Conservation (phyloP, 2,113 vertebrate genomes). For the Lamprologus callipterus region DNA sequence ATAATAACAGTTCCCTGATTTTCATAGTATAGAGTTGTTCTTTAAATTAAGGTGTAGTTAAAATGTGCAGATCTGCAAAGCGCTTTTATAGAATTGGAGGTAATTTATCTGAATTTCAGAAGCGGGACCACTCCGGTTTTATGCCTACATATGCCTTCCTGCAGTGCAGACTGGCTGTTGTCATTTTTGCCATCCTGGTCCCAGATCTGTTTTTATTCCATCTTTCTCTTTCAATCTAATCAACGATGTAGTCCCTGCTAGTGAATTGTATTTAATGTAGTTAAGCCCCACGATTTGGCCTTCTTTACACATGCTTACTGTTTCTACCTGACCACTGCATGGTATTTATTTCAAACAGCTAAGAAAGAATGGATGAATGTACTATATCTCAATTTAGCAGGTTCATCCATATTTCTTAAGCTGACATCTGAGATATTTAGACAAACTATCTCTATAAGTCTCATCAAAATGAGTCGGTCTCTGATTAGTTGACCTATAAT, state of each 20-base stretch:
- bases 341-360: not conserved
- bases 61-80: not conserved
- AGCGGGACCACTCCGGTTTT: not conserved
- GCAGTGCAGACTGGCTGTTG: not conserved
- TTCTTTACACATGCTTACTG: not conserved
- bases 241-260: not conserved
- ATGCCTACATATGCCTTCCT: not conserved
- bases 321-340: not conserved
- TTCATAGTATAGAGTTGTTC: not conserved
- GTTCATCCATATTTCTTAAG: not conserved
- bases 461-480: constrained; percentile 1
- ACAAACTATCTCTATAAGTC: not conserved
- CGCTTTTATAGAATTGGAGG: not conserved
- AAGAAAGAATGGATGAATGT: not conserved
- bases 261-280: not conserved
- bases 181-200: not conserved
- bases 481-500: constrained; percentile 8
- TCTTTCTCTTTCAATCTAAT: not conserved
- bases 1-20: not conserved
- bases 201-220: not conserved
- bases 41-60: not conserved
- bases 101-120: not conserved
- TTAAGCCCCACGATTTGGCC: not conserved
- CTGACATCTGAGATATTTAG: not conserved
- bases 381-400: not conserved